Base-by-base conservation (phyloP, 2,888 invertebrate genomes). In the Stenodera caucasica region DNA sequence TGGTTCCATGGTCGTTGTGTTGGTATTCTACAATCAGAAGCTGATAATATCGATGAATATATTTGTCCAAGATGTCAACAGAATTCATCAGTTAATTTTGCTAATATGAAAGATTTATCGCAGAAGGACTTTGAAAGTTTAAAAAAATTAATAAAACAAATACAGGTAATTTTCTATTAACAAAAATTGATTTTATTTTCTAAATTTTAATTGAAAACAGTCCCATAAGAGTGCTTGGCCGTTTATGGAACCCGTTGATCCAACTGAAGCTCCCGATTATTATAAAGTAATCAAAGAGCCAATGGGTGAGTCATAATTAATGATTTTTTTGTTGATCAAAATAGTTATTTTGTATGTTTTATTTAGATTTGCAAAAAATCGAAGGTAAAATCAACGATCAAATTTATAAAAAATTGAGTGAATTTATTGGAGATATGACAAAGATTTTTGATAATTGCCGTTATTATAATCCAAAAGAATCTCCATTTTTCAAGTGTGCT, bases 1-100 rank as follows among this genome's bases (percentile, higher is more conserved):
- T 99, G 99, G 99, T 98, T 97, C 83, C 98, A 98, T 80, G 98
- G 98, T 7, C 87, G 94, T 60, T 98, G 98, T 81, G 98, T 98
- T 49, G 98, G 98, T 37, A 94, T 96, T 74, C 82, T 95, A 53
- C 95, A 94, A 76, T 92, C 93, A 2, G 96, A 96, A 78, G 97
- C 96, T 21, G 94, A 96, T 77, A 91, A 91, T 72, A 94, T 98
- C 70, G 97, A 96, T 75, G 95, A 96, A 73, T 99, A 98, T 77
- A 89, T 95, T 69, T 98, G 98, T 83, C 98, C 98, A 0, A 92
- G 92, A 78, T 98, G 98, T 82, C 93, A 95, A 78, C 87, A 92
- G 70, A 92, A 94, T 78, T 92, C 92, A 69, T 89, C 91, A 14
- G 90, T 94, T 18, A 96, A 95, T 82, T 90, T 87, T 78, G 94